Evolutionary conservation across 2,888 invertebrate genomes (phyloP).

Genomic region (Yponomeuta evonymella): DNA sequence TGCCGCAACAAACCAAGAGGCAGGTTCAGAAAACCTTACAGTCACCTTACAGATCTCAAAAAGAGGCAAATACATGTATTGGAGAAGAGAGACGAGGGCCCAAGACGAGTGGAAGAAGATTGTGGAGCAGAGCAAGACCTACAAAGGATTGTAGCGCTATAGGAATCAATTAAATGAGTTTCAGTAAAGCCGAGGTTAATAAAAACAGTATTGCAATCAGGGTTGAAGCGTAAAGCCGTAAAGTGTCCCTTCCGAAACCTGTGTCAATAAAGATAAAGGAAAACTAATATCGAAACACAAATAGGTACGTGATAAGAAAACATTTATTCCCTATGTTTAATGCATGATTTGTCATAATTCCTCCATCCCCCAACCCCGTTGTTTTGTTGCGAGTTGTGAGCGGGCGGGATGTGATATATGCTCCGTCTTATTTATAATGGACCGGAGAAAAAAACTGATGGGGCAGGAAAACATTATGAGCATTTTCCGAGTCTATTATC

Average conservation of each 20-base stretch:
- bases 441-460: constrained; percentile 53
- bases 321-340: constrained; percentile 77
- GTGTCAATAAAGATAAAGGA: constrained; percentile 76
- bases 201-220: constrained; percentile 3
- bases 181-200: neutral
- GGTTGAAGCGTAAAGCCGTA: constrained; percentile 53
- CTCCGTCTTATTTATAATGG: constrained; percentile 69
- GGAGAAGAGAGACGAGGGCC: neutral
- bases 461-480: constrained; percentile 47
- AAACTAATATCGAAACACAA: constrained; percentile 75
- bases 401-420: constrained; percentile 68
- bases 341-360: constrained; percentile 77
- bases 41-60: too few species aligned
- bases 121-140: too few species aligned
- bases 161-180: neutral
- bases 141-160: too few species aligned
- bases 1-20: too few species aligned
- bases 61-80: neutral
- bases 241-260: constrained; percentile 65
- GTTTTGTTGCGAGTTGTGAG: constrained; percentile 67
- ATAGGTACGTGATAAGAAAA: constrained; percentile 77
- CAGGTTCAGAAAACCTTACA: too few species aligned
- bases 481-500: constrained; percentile 59
- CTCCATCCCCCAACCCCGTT: constrained; percentile 62
- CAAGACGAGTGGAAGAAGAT: neutral